phyloP scores from a whole-genome alignment of 1,140 invertebrate genomes.

The Agrilus planipennis region DNA sequence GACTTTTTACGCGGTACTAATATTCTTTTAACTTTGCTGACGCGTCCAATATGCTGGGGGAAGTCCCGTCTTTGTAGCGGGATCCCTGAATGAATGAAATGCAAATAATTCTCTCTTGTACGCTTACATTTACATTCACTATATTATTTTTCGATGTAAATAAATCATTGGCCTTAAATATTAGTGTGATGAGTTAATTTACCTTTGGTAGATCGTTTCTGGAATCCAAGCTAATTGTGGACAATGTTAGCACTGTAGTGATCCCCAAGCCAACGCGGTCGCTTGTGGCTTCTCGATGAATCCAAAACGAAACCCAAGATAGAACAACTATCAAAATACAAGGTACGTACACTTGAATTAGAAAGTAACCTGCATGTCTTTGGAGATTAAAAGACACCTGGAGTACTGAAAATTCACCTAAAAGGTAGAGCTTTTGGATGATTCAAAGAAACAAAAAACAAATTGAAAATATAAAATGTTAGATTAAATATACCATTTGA shows the following conservation, averaged over 20 bases:
- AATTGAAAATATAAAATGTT: too few species aligned
- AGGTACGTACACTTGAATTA: slow-evolving; percentile 90
- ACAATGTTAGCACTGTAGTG: slow-evolving; percentile 82
- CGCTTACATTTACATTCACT: too few species aligned
- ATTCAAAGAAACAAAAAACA: background rate
- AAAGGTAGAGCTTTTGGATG: slow-evolving; percentile 17
- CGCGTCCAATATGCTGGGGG: too few species aligned
- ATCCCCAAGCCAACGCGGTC: slow-evolving; percentile 63
- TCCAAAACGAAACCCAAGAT: slow-evolving; percentile 96
- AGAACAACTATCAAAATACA: slow-evolving; percentile 89
- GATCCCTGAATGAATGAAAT: too few species aligned
- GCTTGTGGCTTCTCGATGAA: slow-evolving; percentile 85
- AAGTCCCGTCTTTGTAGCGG: too few species aligned
- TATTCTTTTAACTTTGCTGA: too few species aligned
- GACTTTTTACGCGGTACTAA: too few species aligned
- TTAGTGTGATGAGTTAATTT: slow-evolving; percentile 37
- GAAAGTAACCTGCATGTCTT: slow-evolving; percentile 83
- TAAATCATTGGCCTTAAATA: too few species aligned
- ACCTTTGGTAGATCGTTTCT: slow-evolving; percentile 82
- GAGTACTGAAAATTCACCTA: slow-evolving; percentile 65
- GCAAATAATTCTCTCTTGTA: too few species aligned
- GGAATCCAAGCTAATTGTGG: slow-evolving; percentile 83
- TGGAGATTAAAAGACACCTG: slow-evolving; percentile 85
- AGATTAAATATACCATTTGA: too few species aligned
- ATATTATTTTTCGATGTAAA: too few species aligned